A percentile compares a stretch with the other conserved stretches of the same genome.
These are phyloP conservation scores for Batillaria attramentaria DNA, from an alignment of 1,140 invertebrate species.

Conservation along the genomic window DNA sequence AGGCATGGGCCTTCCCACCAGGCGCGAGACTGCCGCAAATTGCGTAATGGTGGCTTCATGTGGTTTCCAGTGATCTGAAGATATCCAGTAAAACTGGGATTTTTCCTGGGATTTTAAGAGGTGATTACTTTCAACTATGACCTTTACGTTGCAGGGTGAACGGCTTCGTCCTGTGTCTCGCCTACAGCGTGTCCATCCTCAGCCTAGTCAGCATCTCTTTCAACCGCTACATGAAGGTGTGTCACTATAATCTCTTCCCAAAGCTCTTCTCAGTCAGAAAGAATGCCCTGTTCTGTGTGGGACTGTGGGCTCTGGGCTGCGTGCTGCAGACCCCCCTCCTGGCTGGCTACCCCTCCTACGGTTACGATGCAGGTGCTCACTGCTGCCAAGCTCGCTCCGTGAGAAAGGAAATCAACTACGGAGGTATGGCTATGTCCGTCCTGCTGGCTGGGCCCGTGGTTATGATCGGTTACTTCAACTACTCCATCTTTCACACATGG, in stretches of 20 bases:
- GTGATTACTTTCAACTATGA: too few relatives aligned
- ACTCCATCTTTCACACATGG: constrained; percentile 8
- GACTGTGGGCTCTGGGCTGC: neutral
- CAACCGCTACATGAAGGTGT: constrained; percentile 8
- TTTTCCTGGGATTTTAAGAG: too few relatives aligned
- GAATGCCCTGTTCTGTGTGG: neutral
- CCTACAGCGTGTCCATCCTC: constrained; percentile 12
- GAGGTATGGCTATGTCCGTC: neutral
- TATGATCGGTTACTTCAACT: constrained; percentile 3
- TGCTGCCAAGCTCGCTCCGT: neutral
- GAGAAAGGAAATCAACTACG: neutral
- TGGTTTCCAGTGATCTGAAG: too few relatives aligned
- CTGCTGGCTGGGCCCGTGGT: neutral
- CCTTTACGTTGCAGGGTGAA: constrained; percentile 16
- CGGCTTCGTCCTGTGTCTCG: constrained; percentile 2
- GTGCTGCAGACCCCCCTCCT: neutral
- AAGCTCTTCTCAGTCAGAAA: neutral
- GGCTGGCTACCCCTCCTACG: neutral
- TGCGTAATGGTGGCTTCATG: too few relatives aligned
- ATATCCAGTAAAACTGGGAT: too few relatives aligned
- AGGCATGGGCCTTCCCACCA: too few relatives aligned
- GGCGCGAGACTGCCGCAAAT: too few relatives aligned
- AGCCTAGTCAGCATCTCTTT: constrained; percentile 6
- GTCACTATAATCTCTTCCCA: neutral
- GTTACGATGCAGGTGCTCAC: constrained; percentile 18